These are phyloP conservation scores for Ryuthela nishihirai DNA, from an alignment of 2,888 invertebrate genomes.

Conservation along the genomic window DNA sequence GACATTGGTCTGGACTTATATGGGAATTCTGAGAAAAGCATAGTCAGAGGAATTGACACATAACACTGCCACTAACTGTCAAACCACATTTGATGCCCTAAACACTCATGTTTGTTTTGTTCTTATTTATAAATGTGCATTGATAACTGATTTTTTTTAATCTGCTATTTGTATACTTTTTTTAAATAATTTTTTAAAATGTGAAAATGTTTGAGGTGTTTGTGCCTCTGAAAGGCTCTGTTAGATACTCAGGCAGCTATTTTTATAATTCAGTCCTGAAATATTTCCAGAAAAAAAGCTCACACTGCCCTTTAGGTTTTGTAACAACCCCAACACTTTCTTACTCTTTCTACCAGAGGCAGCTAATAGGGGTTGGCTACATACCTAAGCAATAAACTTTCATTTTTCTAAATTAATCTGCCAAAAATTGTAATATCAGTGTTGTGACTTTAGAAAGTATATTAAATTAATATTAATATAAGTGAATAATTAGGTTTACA, in stretches of 20 bases:
- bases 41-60: too few species aligned
- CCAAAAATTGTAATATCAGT: background rate
- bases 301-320: constrained; percentile 23
- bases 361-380: constrained; percentile 34
- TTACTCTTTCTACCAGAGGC: constrained; percentile 24
- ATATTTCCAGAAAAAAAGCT: background rate
- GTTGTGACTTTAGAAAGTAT: too few species aligned
- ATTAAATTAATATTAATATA: too few species aligned
- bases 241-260: constrained; percentile 34
- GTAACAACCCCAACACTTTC: constrained; percentile 13
- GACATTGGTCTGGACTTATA: too few species aligned
- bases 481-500: too few species aligned
- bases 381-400: background rate
- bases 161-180: constrained; percentile 35
- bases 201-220: constrained; percentile 9
- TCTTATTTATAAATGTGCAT: constrained; percentile 24
- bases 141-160: constrained; percentile 25
- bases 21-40: too few species aligned
- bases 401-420: background rate
- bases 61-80: too few species aligned
- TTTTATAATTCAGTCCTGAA: constrained; percentile 8
- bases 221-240: constrained; percentile 8
- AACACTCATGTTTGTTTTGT: constrained; percentile 8
- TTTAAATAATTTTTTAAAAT: constrained; percentile 24
- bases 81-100: constrained; percentile 31